These are phyloP conservation scores for Ceramica pisi DNA, from an alignment of 2,888 invertebrate genomes.

Conservation along the genomic window DNA sequence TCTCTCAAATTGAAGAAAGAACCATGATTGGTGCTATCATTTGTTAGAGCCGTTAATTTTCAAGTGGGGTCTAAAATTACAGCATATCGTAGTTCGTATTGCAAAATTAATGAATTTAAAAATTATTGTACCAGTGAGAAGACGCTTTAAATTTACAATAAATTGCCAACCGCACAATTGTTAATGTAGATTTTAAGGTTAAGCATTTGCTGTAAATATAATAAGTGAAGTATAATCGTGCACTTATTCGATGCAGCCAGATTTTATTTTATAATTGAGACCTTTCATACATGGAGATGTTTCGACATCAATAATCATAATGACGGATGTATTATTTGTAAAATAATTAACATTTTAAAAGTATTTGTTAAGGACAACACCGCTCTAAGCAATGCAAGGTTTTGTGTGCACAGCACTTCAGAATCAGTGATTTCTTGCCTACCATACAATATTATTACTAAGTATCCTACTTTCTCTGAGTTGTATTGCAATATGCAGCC, in stretches of 20 bases:
- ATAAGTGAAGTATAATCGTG: constrained; percentile 61
- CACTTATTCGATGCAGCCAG: constrained; percentile 56
- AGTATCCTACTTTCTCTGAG: constrained; percentile 36
- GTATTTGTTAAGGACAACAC: constrained; percentile 40
- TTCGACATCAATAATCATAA: constrained; percentile 17
- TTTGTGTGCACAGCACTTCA: constrained; percentile 53
- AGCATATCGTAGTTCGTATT: constrained; percentile 81
- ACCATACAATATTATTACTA: constrained; percentile 33
- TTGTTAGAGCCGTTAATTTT: constrained; percentile 69
- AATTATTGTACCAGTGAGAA: constrained; percentile 76
- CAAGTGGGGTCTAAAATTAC: constrained; percentile 75
- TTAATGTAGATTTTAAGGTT: constrained; percentile 72
- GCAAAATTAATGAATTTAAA: constrained; percentile 74
- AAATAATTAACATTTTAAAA: constrained; percentile 39
- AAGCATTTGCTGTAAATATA: constrained; percentile 69
- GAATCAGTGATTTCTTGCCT: constrained; percentile 30
- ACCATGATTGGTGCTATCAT: constrained; percentile 68
- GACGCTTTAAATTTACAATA: constrained; percentile 81
- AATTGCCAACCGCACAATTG: constrained; percentile 84
- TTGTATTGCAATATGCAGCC: constrained; percentile 57
- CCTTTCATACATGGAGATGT: constrained; percentile 58
- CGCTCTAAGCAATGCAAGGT: constrained; percentile 48
- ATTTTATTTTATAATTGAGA: constrained; percentile 58
- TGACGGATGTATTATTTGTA: constrained; percentile 21
- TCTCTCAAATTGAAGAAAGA: constrained; percentile 65